Conservation (phyloP, 2,113 vertebrate genomes). For the Protobothrops mucrosquamatus region DNA sequence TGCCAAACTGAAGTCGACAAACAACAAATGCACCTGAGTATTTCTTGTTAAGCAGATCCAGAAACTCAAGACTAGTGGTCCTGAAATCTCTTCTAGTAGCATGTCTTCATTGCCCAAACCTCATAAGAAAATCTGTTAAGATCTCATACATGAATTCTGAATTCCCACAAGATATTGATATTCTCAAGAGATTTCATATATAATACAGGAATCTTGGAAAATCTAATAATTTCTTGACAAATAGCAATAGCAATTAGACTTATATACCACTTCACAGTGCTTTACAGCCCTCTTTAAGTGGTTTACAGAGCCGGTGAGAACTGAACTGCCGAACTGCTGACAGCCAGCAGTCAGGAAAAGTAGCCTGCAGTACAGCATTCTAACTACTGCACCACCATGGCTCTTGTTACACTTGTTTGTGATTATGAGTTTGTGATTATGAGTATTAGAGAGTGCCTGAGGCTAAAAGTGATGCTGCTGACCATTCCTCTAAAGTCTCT, state of each 20-base stretch:
- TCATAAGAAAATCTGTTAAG: background rate
- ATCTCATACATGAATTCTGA: background rate
- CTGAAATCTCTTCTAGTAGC: background rate
- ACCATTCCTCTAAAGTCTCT: background rate
- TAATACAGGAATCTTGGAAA: background rate
- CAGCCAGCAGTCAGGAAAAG: too few species aligned
- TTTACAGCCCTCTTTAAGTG: too few species aligned
- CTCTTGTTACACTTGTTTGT: background rate
- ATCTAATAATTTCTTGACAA: background rate
- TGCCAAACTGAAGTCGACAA: too few species aligned
- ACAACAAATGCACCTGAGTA: too few species aligned
- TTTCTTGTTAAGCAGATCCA: background rate
- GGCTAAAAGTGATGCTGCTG: background rate
- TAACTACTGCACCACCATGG: too few species aligned
- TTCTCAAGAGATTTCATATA: background rate
- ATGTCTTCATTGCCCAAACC: background rate
- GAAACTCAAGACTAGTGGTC: background rate
- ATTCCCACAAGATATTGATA: background rate
- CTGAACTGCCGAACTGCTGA: too few species aligned
- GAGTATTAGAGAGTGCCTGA: background rate
- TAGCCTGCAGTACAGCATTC: too few species aligned
- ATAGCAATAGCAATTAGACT: too few species aligned
- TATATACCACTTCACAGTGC: too few species aligned
- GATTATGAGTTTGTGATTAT: background rate
- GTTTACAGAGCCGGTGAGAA: too few species aligned